Evolutionary conservation across 2,113 vertebrate species (phyloP).

Genomic region (Scopus umbretta): DNA sequence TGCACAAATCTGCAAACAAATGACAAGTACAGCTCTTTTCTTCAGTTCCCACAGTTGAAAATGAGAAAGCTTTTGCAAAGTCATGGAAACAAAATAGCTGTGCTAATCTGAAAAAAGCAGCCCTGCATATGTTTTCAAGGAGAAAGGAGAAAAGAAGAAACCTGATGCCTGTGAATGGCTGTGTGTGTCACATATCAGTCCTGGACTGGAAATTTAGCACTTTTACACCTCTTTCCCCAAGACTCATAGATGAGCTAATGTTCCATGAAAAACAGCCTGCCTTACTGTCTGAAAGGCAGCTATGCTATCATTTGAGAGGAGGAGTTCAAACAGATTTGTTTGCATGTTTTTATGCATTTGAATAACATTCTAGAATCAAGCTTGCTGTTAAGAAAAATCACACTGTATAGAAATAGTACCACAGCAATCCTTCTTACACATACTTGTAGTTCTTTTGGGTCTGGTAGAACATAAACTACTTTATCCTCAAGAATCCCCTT

Average conservation of each 20-base stretch:
- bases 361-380: not conserved
- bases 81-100: conserved; percentile 3
- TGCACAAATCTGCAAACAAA: not conserved
- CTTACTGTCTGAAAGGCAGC: not conserved
- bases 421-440: not conserved
- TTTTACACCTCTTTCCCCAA: not conserved
- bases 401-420: not conserved
- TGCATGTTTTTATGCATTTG: not conserved
- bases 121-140: not conserved
- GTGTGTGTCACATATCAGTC: not conserved
- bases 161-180: not conserved
- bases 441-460: not conserved
- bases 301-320: not conserved
- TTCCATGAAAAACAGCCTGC: not conserved
- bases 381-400: not conserved
- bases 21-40: not conserved
- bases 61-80: not conserved
- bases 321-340: not conserved
- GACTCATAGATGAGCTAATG: not conserved
- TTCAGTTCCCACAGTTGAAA: not conserved
- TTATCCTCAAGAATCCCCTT: not conserved
- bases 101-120: not conserved
- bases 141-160: not conserved
- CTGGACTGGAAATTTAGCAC: not conserved
- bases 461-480: not conserved